A percentile compares a stretch with the other conserved stretches of the same genome.
phyloP scores from a whole-genome alignment of 2,888 invertebrate species.

The Scaptomyza tumidula region DNA sequence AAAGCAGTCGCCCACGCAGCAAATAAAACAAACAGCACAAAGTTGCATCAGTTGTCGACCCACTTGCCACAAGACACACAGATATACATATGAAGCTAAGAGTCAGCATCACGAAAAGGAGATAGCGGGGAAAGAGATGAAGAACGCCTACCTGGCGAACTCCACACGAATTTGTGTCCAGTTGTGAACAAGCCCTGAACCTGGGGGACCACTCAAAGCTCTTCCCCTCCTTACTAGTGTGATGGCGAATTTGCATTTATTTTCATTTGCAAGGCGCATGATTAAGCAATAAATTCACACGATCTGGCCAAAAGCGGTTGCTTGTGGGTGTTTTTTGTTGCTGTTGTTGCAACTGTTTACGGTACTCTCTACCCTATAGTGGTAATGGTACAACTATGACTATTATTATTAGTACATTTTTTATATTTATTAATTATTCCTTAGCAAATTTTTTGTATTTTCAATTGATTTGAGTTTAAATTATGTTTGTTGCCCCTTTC shows the following conservation, averaged over 20 bases:
- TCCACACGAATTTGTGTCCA: slow-evolving; percentile 48
- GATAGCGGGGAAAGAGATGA: slow-evolving; percentile 3
- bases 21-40: slow-evolving; percentile 53
- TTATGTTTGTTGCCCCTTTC: slow-evolving; percentile 18
- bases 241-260: slow-evolving; percentile 50
- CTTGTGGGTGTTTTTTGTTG: slow-evolving; percentile 32
- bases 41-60: slow-evolving; percentile 59
- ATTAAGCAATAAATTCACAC: slow-evolving; percentile 76
- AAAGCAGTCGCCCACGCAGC: slow-evolving; percentile 54
- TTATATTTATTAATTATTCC: slow-evolving; percentile 6
- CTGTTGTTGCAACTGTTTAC: slow-evolving; percentile 40
- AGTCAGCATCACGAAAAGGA: not conserved
- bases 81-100: slow-evolving; percentile 3
- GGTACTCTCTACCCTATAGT: slow-evolving; percentile 22
- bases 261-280: slow-evolving; percentile 65
- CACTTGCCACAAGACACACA: slow-evolving; percentile 36
- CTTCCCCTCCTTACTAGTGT: not conserved
- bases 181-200: slow-evolving; percentile 54
- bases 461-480: slow-evolving; percentile 52
- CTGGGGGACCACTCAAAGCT: slow-evolving; percentile 21
- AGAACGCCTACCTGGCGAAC: slow-evolving; percentile 47
- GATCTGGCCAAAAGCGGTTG: slow-evolving; percentile 33
- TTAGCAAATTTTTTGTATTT: slow-evolving; percentile 31
- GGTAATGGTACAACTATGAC: not conserved
- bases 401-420: slow-evolving; percentile 16